phyloP scores from a whole-genome alignment of 1,140 invertebrate species.

The Eubasilissa regina region DNA sequence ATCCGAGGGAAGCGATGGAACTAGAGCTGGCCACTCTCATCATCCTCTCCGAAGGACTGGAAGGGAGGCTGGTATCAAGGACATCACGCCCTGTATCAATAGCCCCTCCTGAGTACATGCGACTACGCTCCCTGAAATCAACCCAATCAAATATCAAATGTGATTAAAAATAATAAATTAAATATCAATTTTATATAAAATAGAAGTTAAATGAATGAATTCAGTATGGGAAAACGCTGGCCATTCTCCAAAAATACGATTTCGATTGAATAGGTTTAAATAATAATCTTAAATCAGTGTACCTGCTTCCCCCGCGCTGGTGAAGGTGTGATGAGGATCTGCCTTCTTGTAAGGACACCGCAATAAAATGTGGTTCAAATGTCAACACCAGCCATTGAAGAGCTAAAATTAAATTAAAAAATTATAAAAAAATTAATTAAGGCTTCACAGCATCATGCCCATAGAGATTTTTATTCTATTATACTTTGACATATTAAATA shows the following conservation, averaged over 20 bases:
- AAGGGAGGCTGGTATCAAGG: conserved; percentile 48
- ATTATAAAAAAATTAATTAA: no score
- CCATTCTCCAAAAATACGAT: no score
- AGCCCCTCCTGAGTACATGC: conserved; percentile 51
- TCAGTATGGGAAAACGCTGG: no score
- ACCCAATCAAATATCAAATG: background rate
- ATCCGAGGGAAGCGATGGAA: conserved; percentile 64
- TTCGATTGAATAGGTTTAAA: no score
- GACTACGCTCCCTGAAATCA: conserved; percentile 49
- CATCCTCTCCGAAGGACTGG: conserved; percentile 60
- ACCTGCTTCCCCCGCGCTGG: conserved; percentile 54
- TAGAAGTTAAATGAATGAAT: no score
- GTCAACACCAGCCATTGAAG: conserved; percentile 92
- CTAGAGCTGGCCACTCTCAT: conserved; percentile 65
- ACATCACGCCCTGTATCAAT: conserved; percentile 56
- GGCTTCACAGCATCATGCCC: no score
- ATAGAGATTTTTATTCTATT: no score
- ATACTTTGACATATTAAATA: no score
- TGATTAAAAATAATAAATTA: no score
- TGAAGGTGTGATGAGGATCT: conserved; percentile 46
- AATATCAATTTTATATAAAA: no score
- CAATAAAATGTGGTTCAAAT: conserved; percentile 92
- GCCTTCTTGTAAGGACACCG: conserved; percentile 82
- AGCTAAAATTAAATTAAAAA: conserved; percentile 69
- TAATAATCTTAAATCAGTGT: no score